Evolutionary conservation across 2,888 invertebrate species (phyloP).

Genomic region (Halictus quadricinctus): DNA sequence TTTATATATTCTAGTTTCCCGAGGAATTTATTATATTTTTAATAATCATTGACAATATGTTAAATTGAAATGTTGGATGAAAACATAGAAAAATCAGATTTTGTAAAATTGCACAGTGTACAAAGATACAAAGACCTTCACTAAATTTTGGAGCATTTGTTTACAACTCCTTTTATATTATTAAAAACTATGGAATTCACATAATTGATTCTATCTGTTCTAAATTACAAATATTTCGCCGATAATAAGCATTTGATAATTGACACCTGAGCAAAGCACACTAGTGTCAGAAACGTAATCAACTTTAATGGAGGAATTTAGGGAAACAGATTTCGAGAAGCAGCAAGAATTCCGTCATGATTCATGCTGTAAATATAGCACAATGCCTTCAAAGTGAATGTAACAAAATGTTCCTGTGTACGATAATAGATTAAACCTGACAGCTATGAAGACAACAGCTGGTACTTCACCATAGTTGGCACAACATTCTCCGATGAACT

Average conservation of each 20-base stretch:
- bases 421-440: constrained; percentile 7
- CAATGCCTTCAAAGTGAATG: background rate
- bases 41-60: background rate
- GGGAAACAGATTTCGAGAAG: background rate
- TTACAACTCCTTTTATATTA: background rate
- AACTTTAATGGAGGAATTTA: background rate
- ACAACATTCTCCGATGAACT: background rate
- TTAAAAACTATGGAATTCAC: no score
- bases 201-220: background rate
- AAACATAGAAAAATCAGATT: background rate
- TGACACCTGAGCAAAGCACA: background rate
- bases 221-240: background rate
- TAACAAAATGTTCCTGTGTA: background rate
- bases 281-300: background rate
- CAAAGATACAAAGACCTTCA: background rate
- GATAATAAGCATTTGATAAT: background rate
- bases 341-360: background rate
- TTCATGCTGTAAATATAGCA: background rate
- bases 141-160: background rate
- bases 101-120: no score
- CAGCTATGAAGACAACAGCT: background rate
- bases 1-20: background rate
- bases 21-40: no score
- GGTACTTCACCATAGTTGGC: background rate
- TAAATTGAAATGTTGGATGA: background rate